Conservation (phyloP, 2,797 vertebrate species). For the Xyrichtys novacula region DNA sequence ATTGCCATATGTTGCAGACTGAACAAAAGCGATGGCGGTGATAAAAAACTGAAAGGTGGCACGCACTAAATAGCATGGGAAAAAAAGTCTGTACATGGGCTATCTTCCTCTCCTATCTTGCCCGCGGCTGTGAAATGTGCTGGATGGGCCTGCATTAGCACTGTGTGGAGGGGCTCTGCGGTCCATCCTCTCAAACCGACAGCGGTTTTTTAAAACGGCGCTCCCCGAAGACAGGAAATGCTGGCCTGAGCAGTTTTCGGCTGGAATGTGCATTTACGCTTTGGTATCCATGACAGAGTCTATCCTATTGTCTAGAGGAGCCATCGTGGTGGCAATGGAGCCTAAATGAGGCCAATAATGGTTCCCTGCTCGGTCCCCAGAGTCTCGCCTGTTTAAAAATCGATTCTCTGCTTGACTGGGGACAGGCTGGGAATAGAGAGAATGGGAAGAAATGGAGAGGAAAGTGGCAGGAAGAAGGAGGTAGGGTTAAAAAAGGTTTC, state of each 20-base stretch:
- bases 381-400: slow-evolving; percentile 82
- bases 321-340: slow-evolving; percentile 73
- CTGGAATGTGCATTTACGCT: slow-evolving; percentile 69
- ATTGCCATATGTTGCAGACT: slow-evolving; percentile 54
- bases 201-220: slow-evolving; percentile 52
- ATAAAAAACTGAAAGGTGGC: slow-evolving; percentile 43
- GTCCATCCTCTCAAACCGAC: slow-evolving; percentile 54
- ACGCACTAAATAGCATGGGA: slow-evolving; percentile 28
- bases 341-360: slow-evolving; percentile 84
- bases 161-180: slow-evolving; percentile 37
- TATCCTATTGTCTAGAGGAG: slow-evolving; percentile 76
- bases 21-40: slow-evolving; percentile 16
- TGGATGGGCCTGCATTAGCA: slow-evolving; percentile 58
- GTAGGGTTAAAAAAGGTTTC: slow-evolving; percentile 32
- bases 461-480: slow-evolving; percentile 32
- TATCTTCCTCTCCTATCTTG: slow-evolving; percentile 38
- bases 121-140: slow-evolving; percentile 63
- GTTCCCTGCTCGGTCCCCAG: slow-evolving; percentile 73
- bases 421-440: slow-evolving; percentile 71
- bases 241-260: slow-evolving; percentile 73
- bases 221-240: slow-evolving; percentile 69
- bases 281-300: slow-evolving; percentile 74
- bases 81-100: slow-evolving; percentile 46
- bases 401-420: slow-evolving; percentile 81
- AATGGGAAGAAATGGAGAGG: slow-evolving; percentile 61